These are phyloP conservation scores for Acanthopagrus latus DNA, from an alignment of 2,797 vertebrate genomes.

Conservation along the genomic window DNA sequence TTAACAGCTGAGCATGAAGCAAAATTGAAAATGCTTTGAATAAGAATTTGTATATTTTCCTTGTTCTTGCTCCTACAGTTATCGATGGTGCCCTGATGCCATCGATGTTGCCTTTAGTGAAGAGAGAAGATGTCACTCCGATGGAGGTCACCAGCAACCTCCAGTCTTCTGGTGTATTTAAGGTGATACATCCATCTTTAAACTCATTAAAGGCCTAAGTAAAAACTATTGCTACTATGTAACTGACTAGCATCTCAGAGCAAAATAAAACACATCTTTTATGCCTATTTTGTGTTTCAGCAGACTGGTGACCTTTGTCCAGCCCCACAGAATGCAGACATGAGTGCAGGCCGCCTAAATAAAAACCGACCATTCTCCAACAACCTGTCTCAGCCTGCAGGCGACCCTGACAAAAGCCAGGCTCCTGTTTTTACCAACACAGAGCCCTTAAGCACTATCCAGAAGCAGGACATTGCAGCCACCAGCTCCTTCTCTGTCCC, in stretches of 20 bases:
- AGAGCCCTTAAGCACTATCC: conserved; percentile 91
- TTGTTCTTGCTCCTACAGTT: conserved; percentile 74
- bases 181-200: conserved; percentile 78
- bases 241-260: neutral
- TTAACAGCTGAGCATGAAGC: neutral
- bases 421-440: conserved; percentile 86
- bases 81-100: conserved; percentile 91
- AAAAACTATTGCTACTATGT: neutral
- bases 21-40: neutral
- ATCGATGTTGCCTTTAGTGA: conserved; percentile 92
- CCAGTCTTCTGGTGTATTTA: conserved; percentile 87
- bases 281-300: conserved; percentile 43
- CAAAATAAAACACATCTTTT: conserved; percentile 24
- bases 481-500: conserved; percentile 88
- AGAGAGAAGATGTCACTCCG: conserved; percentile 95
- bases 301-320: conserved; percentile 88
- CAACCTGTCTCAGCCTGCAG: conserved; percentile 87
- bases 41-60: neutral
- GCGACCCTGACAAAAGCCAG: conserved; percentile 89
- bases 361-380: conserved; percentile 86
- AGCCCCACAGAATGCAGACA: conserved; percentile 88
- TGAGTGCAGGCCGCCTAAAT: conserved; percentile 83
- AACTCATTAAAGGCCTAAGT: neutral
- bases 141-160: conserved; percentile 96
- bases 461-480: conserved; percentile 92